Base-by-base conservation (phyloP, 2,888 invertebrate species). In the Drosophila putrida region DNA sequence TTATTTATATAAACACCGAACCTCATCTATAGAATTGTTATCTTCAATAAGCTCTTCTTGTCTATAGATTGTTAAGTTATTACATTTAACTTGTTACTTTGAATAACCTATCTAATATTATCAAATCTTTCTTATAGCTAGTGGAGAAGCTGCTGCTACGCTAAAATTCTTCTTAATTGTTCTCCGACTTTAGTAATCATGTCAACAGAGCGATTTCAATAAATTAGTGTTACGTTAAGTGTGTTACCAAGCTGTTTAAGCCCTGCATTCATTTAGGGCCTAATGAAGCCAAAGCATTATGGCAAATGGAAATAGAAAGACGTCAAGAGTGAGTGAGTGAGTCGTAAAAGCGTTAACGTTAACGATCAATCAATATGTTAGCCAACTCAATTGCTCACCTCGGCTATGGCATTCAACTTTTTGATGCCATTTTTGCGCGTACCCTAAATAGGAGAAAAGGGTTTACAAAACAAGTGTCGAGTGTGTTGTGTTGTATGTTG, bases 341-440 rank as follows among this genome's bases (percentile, higher is more conserved):
- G 61, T 76, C 25, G 58, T 27, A 35, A 47, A 71, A 62, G 75
- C 69, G 55, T 55, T 71, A 62, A 31, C 64, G 60, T 59, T 35
- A 59, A 61, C 65, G 59, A 59, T 58, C 58, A 25, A 43, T 50
- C 28, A 50, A 28, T 44, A 38, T 38, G 28, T 44, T 20, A 64
- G 67, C 47, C 72, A 75, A 82, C 76, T 55, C 58, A 61, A 51
- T 55, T 59, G 90, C 93, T 93, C 92, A 92, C 92, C 92, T 92
- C 92, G 77, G 88, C 88, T 75, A 90, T 91, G 82, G 90, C 89
- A 90, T 83, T 91, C 84, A 90, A 88, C 82, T 90, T 91, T 90
- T 89, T 91, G 80, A 88, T 83, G 84, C 91, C 92, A 82, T 90
- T 91, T 84, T 90, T 90, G 75, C 88, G 90, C 87, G 91, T 84